Evolutionary conservation across 2,113 vertebrate genomes (phyloP), one percentile per base, ranked within the genome.

Genomic region (Numida meleagris): DNA sequence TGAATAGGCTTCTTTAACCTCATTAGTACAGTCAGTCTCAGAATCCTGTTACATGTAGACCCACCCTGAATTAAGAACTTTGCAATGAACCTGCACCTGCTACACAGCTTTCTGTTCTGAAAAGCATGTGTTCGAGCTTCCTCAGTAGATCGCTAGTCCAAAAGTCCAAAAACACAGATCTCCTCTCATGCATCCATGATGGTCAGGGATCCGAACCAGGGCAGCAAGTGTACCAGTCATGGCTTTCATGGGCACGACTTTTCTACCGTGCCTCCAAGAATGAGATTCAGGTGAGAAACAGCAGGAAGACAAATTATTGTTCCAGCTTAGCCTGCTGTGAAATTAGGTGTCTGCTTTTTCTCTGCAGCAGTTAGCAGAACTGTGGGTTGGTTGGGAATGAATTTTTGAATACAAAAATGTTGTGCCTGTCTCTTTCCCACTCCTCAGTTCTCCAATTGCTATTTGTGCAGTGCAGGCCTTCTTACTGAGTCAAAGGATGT

Each of bases 381-480:
- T 78, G n/a, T 20, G 75, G 20, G 36, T 76, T 94, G 48, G 23
- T 87, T 62, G 38, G 24, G 36, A 93, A 72, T 51, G 40, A 15
- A 9, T 29, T 53, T 62, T 59, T 72, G 65, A 79, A 67, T 72
- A 48, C 6, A 1, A 43, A 70, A 90, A 83, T 53, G 8, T 40
- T 23, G 10, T 84, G n/a, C 27, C 7, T 24, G 24, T 89, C 89
- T 89, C 55, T 82, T 92, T 59, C 42, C 45, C 12, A 55, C 3
- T 38, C 63, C 50, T 94, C 74, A 87, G 42, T 77, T 73, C 83
- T 95, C 86, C 1, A 0, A 75, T 83, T 92, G 71, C 82, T 82
- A 59, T 88, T 91, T 95, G 82, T 78, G 79, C 85, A 4, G 82
- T 82, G 43, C 75, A 86, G 78, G 38, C 50, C 63, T 89, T 82